Base-by-base conservation (phyloP, 2,797 vertebrate genomes). In the Lagorchestes hirsutus region DNA sequence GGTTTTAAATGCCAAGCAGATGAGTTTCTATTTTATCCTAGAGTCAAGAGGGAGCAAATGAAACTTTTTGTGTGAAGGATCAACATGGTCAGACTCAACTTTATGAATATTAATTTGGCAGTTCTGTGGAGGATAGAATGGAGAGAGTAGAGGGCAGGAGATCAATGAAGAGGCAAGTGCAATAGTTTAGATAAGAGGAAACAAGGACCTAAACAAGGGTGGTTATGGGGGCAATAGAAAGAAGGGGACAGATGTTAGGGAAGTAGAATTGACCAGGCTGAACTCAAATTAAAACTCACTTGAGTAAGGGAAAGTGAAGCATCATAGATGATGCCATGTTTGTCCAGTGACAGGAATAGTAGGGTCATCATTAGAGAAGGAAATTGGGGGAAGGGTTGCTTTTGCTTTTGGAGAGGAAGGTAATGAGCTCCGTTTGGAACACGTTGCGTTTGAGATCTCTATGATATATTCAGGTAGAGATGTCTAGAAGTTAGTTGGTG, bases 11-110 rank as follows among this genome's bases (percentile, higher is more conserved):
- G 74, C 74, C 74, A 87, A 87, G 74, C 74, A 87, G 40, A 87
- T 87, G 74, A 87, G 74, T 87, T 87, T 87, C 74, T 46, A 87
- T 87, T 87, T 87, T 87, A 87, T 87, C 74, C 74, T 87, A 46
- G 74, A 87, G 74, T 87, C 74, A 87, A 87, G 74, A 87, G 74
- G 74, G 74, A 87, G 74, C 74, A 87, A 87, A 87, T 50, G 74
- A 87, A 87, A 3, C 74, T 87, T 46, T 40, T 87, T 50, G 40
- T 87, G 74, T 40, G 27, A 34, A 87, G 74, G 40, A 87, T 87
- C 74, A 87, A 27, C 74, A 87, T 14, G 40, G 67, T 82, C 74
- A 87, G 74, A 87, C 74, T 46, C 4, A 3, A 46, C 24, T 87
- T 46, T 87, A 87, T 87, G 74, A 87, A 87, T 87, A 87, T 87